Percentiles rank a stretch among this genome's conserved stretches.
Evolutionary conservation across 2,888 invertebrate species (phyloP).

Genomic region (Thera britannica): DNA sequence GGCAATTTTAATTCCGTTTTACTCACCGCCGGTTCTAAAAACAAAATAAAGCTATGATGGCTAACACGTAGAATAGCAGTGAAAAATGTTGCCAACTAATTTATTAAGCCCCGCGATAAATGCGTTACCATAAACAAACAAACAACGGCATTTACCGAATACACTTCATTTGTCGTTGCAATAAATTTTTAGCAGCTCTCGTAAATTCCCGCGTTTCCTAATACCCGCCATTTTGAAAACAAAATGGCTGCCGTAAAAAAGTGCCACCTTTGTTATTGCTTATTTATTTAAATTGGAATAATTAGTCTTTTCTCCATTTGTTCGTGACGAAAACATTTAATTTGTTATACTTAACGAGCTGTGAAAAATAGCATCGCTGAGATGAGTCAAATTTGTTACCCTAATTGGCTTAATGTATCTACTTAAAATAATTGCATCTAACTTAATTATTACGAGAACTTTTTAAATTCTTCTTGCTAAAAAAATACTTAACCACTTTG

Average conservation of each 20-base stretch:
- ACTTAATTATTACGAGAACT: too few species aligned
- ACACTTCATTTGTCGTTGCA: conserved; percentile 40
- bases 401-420: too few species aligned
- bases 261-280: conserved; percentile 51
- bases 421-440: too few species aligned
- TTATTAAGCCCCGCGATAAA: conserved; percentile 14
- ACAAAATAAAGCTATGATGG: not conserved
- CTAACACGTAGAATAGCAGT: not conserved
- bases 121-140: conserved; percentile 30
- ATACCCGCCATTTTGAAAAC: conserved; percentile 43
- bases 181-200: conserved; percentile 41
- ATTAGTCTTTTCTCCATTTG: conserved; percentile 54
- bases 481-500: too few species aligned
- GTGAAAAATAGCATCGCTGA: conserved; percentile 3
- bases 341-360: conserved; percentile 8
- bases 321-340: conserved; percentile 44
- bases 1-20: not conserved
- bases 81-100: conserved; percentile 12
- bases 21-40: not conserved
- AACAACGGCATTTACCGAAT: conserved; percentile 30
- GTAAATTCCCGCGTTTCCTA: conserved; percentile 44
- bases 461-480: too few species aligned
- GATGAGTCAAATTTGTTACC: too few species aligned
- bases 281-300: conserved; percentile 64
- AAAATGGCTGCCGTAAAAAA: conserved; percentile 49